These are phyloP conservation scores for Halictus quadricinctus DNA, from an alignment of 2,888 invertebrate species.

Conservation along the genomic window DNA sequence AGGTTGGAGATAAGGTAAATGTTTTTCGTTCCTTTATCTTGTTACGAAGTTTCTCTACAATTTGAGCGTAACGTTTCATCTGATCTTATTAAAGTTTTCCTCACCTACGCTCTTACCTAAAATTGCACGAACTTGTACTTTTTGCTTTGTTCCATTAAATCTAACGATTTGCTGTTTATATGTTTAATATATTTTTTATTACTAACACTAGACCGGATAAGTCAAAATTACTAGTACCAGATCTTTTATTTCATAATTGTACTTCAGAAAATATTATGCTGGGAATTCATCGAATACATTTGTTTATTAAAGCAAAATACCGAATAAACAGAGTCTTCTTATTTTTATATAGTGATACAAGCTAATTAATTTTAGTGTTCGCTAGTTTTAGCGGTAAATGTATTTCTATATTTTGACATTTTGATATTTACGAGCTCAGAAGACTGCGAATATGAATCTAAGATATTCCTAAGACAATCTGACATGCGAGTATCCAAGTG, in stretches of 20 bases:
- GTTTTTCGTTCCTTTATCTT: not conserved
- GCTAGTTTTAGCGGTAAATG: not conserved
- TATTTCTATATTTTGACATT: not conserved
- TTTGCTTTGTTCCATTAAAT: not conserved
- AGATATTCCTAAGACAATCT: not conserved
- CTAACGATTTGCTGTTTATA: not conserved
- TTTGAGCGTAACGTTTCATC: not conserved
- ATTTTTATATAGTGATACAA: not conserved
- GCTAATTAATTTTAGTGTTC: not conserved
- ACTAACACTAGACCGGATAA: too few species aligned
- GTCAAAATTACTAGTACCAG: not conserved
- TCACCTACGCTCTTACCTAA: not conserved
- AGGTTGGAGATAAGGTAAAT: not conserved
- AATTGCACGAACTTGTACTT: not conserved
- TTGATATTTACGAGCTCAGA: not conserved
- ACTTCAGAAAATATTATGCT: too few species aligned
- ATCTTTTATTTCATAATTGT: not conserved
- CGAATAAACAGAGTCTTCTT: not conserved
- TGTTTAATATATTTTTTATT: not conserved
- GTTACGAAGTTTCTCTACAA: not conserved
- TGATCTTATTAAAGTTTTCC: not conserved
- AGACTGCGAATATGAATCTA: not conserved
- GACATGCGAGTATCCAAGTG: not conserved
- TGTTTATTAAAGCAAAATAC: not conserved
- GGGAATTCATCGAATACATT: not conserved